Base-by-base conservation (phyloP, 1,140 invertebrate species). In the Zophobas atratus region DNA sequence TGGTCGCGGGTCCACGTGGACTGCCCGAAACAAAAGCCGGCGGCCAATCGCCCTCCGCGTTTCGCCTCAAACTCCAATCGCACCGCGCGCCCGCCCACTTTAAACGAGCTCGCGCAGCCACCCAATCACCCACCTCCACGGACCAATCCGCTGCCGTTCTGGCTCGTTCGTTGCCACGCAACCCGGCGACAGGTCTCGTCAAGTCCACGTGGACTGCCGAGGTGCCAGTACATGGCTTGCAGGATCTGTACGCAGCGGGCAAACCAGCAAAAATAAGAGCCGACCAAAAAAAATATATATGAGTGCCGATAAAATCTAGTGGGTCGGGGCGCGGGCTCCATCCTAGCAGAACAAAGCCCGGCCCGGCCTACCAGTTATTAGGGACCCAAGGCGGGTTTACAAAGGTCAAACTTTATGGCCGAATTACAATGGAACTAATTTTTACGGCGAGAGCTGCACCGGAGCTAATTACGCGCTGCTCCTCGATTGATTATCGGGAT, bases 211-310 rank as follows among this genome's bases (percentile, higher is more conserved):
- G 78, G 85, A 84, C 81, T 84, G 76, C 75, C 79, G 83, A 85
- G 85, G 84, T 85, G 84, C 84, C 81, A 84, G 83, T 83, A 86
- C 84, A 85, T 84, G 72, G 85, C 84, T 85, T 82, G 85, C 84
- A 81, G 83, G 84, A 83, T 84, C 83, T 85, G 84, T 83, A 85
- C 82, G 84, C 83, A 85, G 81, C 83, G 81, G 81, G 82, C 80
- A 81, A 85, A 84, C 84, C 84, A 84, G 84, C 85, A 86, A 85
- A 86, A 86, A 85, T 85, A 83, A 86, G 85, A 85, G 84, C 83
- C 85, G 83, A 86, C 84, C 82, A 84, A 85, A 85, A 85, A 82
- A 84, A 85, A 85, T 84, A 82, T 84, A 86, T 84, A 82, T 81
- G 81, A 84, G 82, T 81, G 79, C 60, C 84, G 85, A 86, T 86